Conservation (phyloP, 2,113 vertebrate genomes). For the Myotis davidii region DNA sequence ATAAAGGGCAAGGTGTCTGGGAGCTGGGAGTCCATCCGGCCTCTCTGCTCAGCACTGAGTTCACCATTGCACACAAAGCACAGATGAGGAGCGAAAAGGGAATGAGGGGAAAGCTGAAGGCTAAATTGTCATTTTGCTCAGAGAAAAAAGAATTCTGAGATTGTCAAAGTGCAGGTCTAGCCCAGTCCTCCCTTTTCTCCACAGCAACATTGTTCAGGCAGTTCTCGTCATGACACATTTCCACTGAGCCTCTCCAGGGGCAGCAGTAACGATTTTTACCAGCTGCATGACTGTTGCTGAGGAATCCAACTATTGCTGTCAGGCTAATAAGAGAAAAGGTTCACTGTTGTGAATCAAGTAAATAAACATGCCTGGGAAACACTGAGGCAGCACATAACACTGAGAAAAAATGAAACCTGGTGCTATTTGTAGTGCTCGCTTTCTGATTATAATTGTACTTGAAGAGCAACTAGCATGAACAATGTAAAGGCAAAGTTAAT, state of each 20-base stretch:
- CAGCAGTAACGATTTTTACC: conserved; percentile 34
- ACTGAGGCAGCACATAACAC: conserved; percentile 35
- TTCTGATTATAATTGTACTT: conserved; percentile 69
- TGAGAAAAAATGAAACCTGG: conserved; percentile 39
- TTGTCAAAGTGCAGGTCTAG: not conserved
- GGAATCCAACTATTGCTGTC: conserved; percentile 16
- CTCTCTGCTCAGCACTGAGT: not conserved
- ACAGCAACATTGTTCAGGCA: not conserved
- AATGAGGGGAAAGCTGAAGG: not conserved
- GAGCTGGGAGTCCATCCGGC: not conserved
- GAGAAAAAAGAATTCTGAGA: not conserved
- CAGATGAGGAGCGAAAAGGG: not conserved
- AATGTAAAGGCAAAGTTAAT: conserved; percentile 66
- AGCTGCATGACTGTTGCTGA: not conserved
- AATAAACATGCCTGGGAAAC: conserved; percentile 68
- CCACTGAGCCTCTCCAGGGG: not conserved
- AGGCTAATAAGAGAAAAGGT: conserved; percentile 54
- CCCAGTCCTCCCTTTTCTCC: not conserved
- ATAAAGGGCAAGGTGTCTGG: not conserved
- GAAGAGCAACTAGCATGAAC: conserved; percentile 65
- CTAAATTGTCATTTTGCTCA: not conserved
- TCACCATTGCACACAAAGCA: not conserved
- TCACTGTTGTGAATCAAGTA: conserved; percentile 51
- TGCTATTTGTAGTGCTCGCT: conserved; percentile 66
- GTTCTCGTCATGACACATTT: not conserved